A percentile compares a stretch with the other conserved stretches of the same genome.
Conservation (phyloP, 2,888 invertebrate genomes). For the Copidosoma aretas region DNA sequence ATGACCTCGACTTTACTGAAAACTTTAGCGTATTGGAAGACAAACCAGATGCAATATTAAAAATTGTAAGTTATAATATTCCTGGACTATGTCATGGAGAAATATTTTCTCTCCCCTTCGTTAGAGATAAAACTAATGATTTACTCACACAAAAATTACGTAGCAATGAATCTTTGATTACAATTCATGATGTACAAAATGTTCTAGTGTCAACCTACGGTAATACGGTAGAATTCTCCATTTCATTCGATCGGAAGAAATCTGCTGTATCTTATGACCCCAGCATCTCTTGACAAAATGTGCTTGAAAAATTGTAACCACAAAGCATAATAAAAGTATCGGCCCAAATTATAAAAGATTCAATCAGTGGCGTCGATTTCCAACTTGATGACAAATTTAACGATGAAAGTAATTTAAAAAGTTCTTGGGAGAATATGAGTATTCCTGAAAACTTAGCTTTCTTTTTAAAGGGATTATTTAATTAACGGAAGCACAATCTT, state of each 20-base stretch:
- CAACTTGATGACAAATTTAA: not conserved
- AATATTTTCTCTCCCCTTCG: slow-evolving; percentile 18
- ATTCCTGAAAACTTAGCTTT: slow-evolving; percentile 24
- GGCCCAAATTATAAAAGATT: not conserved
- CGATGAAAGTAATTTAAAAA: not conserved
- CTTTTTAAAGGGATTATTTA: slow-evolving; percentile 24
- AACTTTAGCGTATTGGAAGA: too few species aligned
- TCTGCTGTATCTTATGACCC: not conserved
- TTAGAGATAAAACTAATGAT: slow-evolving; percentile 5
- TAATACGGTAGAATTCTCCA: not conserved
- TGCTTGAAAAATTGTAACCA: not conserved
- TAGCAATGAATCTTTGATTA: not conserved
- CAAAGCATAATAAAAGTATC: not conserved
- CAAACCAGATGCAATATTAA: too few species aligned
- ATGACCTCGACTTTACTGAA: too few species aligned
- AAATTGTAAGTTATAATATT: too few species aligned
- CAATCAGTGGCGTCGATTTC: not conserved
- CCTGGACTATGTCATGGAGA: not conserved
- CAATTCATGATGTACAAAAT: slow-evolving; percentile 8
- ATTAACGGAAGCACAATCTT: slow-evolving; percentile 21
- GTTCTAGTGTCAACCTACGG: not conserved
- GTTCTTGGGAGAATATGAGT: slow-evolving; percentile 1
- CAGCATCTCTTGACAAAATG: not conserved
- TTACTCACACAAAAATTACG: too few species aligned
- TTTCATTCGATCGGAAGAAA: not conserved